A percentile compares a stretch with the other conserved stretches of the same genome.
These are phyloP conservation scores for Apamea epomidion DNA, from an alignment of 2,888 invertebrate species.

Conservation along the genomic window DNA sequence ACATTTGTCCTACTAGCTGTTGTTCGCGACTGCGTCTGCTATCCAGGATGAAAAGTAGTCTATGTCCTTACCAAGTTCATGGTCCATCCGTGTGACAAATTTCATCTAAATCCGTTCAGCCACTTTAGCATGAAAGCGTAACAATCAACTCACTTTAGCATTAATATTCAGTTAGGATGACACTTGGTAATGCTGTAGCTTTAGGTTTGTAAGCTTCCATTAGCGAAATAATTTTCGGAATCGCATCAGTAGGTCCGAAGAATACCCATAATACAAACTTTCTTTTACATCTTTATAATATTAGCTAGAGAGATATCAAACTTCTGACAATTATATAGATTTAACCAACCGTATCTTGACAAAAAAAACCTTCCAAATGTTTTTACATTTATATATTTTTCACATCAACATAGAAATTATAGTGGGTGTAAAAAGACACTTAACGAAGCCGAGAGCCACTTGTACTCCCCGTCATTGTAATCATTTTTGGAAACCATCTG, in stretches of 20 bases:
- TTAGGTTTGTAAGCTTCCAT: neutral
- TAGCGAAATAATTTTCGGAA: neutral
- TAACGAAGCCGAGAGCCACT: too few species aligned
- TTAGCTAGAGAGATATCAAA: neutral
- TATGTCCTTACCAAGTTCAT: too few species aligned
- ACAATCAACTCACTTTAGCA: too few species aligned
- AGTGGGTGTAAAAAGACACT: too few species aligned
- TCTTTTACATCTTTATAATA: neutral
- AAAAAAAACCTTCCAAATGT: neutral
- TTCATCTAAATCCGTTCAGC: too few species aligned
- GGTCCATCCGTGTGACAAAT: too few species aligned
- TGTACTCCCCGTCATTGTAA: too few species aligned
- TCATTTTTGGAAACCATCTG: too few species aligned
- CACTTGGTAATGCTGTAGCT: neutral
- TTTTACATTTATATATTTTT: neutral
- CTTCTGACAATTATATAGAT: neutral
- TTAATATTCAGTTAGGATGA: neutral
- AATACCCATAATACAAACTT: neutral
- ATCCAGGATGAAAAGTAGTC: too few species aligned
- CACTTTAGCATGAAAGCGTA: too few species aligned
- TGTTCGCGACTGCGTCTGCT: too few species aligned
- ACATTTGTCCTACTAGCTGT: too few species aligned
- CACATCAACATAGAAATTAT: slow-evolving; percentile 1
- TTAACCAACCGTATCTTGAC: neutral
- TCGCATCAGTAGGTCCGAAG: neutral